Base-by-base conservation (phyloP, 2,888 invertebrate species). In the Euplexia lucipara region DNA sequence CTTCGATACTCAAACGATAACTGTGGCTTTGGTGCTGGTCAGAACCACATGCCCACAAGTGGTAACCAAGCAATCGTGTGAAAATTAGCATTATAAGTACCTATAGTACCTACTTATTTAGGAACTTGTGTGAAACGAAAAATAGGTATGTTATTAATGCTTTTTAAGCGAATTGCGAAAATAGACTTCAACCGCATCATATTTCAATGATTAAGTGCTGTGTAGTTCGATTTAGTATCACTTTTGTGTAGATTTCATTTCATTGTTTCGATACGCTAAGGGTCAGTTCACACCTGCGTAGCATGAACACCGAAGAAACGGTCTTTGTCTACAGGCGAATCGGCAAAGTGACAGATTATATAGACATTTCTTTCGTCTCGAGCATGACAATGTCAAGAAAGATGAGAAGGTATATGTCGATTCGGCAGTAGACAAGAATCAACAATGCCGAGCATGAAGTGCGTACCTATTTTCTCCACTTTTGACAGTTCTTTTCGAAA, bases 11-110 rank as follows among this genome's bases (percentile, higher is more conserved):
- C 6, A n/a, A 48, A 1, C 35, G 64, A 16, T 44, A 49, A 54
- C 34, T 37, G 18, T 12, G 12, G 26, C 2, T 37, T 44, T 10
- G n/a, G 14, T 44, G 42, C 48, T 37, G 39, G 35, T 16, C 30
- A 37, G 44, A 41, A 26, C 20, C 7, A 41, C 18, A 52, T 14
- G 30, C 12, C n/a, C 26, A 39, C 1, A 7, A 26, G 42, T 34
- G 14, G 20, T 51, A 44, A 57, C 14, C 8, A 32, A 18, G n/a
- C 6, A 41, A 14, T 73, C 68, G 52, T 60, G 68, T 62, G 8
- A 4, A 45, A 74, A 72, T 67, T 67, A 57, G 59, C 73, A 22
- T n/a, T 20, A 20, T 3, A 35, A 32, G 8, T 47, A 39, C 49
- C 34, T 39, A 9, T 10, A 16, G 5, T n/a, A n/a, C n/a, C 3